Base-by-base conservation (phyloP, 92 coral and sea anemone genomes). In the Zoanthus gigantus region DNA sequence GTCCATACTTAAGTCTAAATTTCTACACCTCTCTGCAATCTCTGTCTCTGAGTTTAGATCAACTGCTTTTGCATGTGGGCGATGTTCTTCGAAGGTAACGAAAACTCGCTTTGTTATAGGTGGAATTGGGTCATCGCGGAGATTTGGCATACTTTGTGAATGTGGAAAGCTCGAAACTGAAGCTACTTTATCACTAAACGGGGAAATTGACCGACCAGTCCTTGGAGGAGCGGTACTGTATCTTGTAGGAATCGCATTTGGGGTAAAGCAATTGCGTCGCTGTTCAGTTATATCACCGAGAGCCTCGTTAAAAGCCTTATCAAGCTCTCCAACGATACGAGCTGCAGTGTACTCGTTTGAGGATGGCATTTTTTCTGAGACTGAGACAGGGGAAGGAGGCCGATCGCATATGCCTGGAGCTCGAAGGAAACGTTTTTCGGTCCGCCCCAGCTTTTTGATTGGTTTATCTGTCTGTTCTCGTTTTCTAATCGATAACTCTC, bases 21-120 rank as follows among this genome's bases (percentile, higher is more conserved):
- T 81, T 71, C 85, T 47, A 71, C 85, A 81, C 44, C 66, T 81
- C 23, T 81, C 85, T 67, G 85, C 74, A 81, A 81, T 81, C 6
- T 81, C 75, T 14, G 28, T 81, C 67, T 81, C 85, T 47, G 85
- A 71, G 18, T 66, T 66, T 45, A 81, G 75, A 57, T 81, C 85
- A 23, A 81, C 85, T 29, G 85, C 85, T 13, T 32, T 14, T 9
- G 85, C 85, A 16, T 52, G 11, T 66, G 85, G 85, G 18, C 76
- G 75, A 31, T 81, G 63, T 81, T 81, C 60, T 56, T 81, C 75
- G 31, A 81, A 81, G 8, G 74, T 81, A 13, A 81, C 85, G 29
- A 81, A 81, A 67, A 46, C 60, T 45, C 85, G 58, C 14, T 81
- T 81, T 50, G 76, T 53, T 28, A 52, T 45, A 47, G 16, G 13